Evolutionary conservation across 2,888 invertebrate genomes (phyloP).

Genomic region (Strigamia maritima): DNA sequence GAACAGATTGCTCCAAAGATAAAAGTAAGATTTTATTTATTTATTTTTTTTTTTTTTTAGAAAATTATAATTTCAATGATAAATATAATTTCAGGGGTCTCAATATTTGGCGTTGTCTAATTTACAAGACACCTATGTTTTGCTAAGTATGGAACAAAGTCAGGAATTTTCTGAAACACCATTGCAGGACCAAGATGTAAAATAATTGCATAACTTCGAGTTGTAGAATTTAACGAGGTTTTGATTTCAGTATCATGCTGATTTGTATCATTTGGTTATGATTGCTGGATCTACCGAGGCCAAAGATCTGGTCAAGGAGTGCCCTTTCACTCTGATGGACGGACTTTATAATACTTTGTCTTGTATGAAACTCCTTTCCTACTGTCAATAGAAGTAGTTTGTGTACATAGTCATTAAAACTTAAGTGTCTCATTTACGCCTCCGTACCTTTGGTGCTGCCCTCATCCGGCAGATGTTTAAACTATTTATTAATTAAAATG

Average conservation of each 20-base stretch:
- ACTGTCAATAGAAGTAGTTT: not conserved
- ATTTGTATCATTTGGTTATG: constrained; percentile 68
- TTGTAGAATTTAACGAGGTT: constrained; percentile 17
- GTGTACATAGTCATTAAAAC: not conserved
- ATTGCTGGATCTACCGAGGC: constrained; percentile 63
- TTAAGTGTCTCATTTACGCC: not conserved
- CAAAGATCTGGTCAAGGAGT: constrained; percentile 58
- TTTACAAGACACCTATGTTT: constrained; percentile 64
- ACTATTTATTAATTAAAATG: not conserved
- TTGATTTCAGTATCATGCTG: constrained; percentile 66
- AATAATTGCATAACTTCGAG: not conserved
- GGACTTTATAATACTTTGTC: not conserved
- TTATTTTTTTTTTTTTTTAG: too few relatives aligned
- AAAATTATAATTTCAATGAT: not conserved
- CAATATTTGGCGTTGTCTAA: constrained; percentile 58
- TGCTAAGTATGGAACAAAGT: constrained; percentile 74
- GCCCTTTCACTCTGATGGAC: not conserved
- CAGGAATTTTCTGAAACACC: constrained; percentile 64
- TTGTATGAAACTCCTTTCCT: not conserved
- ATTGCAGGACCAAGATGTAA: constrained; percentile 56
- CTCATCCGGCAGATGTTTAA: not conserved
- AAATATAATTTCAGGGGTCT: not conserved
- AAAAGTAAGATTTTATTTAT: too few relatives aligned
- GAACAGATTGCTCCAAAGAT: not conserved
- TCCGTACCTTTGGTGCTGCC: too few relatives aligned